Conservation (phyloP, 2,113 vertebrate genomes). For the Mesitornis unicolor region DNA sequence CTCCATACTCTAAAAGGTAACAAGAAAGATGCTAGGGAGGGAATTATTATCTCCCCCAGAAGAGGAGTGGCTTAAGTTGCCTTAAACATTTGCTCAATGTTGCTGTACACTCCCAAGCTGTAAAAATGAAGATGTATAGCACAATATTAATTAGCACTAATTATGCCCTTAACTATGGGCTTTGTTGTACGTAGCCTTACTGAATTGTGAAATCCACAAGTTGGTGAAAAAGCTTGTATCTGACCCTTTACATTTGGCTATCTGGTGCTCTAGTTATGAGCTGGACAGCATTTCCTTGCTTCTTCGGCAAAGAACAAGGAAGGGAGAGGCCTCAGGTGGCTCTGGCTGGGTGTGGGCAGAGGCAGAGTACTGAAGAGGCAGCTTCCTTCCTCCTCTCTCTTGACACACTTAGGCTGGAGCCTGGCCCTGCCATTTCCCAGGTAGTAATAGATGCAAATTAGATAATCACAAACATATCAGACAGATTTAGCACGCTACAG, state of each 20-base stretch:
- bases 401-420: neutral
- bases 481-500: neutral
- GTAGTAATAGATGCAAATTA: neutral
- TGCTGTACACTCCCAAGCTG: slow-evolving; percentile 5
- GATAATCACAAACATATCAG: neutral
- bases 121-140: neutral
- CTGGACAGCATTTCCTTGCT: neutral
- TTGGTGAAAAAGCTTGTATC: neutral
- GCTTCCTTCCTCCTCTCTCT: neutral
- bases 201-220: neutral
- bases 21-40: neutral
- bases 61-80: neutral
- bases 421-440: neutral
- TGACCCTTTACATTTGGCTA: neutral
- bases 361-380: neutral
- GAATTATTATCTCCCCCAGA: too few species aligned
- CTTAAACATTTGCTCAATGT: neutral
- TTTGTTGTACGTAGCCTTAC: neutral
- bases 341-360: neutral
- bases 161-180: neutral
- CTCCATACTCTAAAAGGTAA: neutral
- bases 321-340: neutral
- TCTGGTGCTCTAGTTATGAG: neutral
- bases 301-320: neutral
- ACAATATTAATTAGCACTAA: slow-evolving; percentile 9